Base-by-base conservation (phyloP, 1,140 invertebrate species). In the Drosophila nigromelanica region DNA sequence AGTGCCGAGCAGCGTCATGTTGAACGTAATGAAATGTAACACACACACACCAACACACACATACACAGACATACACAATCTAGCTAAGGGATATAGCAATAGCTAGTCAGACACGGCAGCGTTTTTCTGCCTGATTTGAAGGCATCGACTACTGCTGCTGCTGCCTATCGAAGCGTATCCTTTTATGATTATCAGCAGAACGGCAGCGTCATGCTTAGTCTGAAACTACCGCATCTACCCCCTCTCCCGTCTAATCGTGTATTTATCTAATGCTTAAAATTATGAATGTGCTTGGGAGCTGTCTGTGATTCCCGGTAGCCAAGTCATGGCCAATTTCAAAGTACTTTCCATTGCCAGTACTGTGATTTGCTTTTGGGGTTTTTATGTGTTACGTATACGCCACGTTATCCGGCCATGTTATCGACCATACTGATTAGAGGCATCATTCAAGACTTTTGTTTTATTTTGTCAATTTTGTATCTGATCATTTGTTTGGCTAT, bases 101-200 rank as follows among this genome's bases (percentile, higher is more conserved):
- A 52, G 78, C 78, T 87, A 87, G 82, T 81, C 78, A 86, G 82
- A 86, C 82, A 87, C 82, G 82, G 76, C 67, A 89, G 66, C 76
- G 81, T 89, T 89, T 87, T 89, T 89, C 83, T 89, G 83, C 83
- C 79, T 89, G 83, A 89, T 89, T 89, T 89, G 83, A 78, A 87
- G 73, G 68, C 68, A 62, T 45, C 68, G 52, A 54, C 27, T 27
- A 27, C 54, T 21, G 59, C 18, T 54, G 30, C 37, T 47, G 58
- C 62, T 77, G 83, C 70, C 67, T 74, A 89, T 73, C 73, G 83
- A 83, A 83, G 83, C 83, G 76, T 89, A 71, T 58, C 76, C 73
- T 80, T 83, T 77, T 83, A 87, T 87, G 87, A 87, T 78, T 77
- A 83, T 79, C 60, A 71, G 66, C 68, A 54, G 45, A 42, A 59